Base-by-base conservation (phyloP, 2,113 vertebrate species). In the Menidia beryllina region DNA sequence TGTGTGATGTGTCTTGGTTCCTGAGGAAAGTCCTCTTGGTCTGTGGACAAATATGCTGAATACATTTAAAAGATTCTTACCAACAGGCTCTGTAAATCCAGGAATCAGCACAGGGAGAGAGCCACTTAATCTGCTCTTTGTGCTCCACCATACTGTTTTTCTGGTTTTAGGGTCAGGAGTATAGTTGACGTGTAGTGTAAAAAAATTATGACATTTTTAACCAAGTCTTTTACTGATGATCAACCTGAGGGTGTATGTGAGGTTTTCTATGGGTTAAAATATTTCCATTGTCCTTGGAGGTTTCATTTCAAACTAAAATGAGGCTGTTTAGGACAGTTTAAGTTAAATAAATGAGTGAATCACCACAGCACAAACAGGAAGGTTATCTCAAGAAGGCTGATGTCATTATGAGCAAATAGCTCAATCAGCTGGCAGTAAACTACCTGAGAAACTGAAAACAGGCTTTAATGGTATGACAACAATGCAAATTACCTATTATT, bases 1-100 rank as follows among this genome's bases (percentile, higher is more conserved):
- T 62, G 41, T 60, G 52, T 79, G 63, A 68, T 53, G 61, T 64
- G 19, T 79, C 63, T 64, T 39, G 60, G 60, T 78, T 72, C 9
- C 5, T 34, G n/a, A 59, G 64, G 62, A 76, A 84, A 86, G 58
- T 70, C 80, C 87, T 70, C 55, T 25, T 38, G 69, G 57, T 83
- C 60, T 36, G 24, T 66, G 72, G 60, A 45, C 68, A 78, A 76
- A 57, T 83, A 69, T n/a, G 10, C 65, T 85, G 66, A 85, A 75
- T 57, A 80, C 73, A 70, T 85, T 64, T 88, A 89, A 88, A 81
- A 82, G 76, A 91, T 90, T 85, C 86, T 71, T 84, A 55, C 77
- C 82, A 90, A 93, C 89, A 89, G 76, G 79, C 49, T 74, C 69
- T 56, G 66, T 45, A 86, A 83, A 81, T 82, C 69, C 75, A 41